These are phyloP conservation scores for Phalacrocorax brasilianus DNA, from an alignment of 2,113 vertebrate species.

Conservation along the genomic window DNA sequence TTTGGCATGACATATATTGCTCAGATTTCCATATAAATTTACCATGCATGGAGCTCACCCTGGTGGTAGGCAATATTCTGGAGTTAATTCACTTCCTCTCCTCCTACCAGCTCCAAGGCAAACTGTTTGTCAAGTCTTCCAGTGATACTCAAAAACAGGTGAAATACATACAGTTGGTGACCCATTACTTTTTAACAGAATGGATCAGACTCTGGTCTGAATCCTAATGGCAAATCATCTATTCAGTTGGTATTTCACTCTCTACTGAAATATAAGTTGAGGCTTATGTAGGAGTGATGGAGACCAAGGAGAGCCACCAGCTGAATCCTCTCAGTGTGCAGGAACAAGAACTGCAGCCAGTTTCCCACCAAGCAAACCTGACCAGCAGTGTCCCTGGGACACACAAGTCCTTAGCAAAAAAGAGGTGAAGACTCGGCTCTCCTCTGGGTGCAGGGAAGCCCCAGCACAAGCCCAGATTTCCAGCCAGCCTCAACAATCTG, in stretches of 20 bases:
- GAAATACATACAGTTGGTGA: background rate
- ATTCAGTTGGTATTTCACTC: background rate
- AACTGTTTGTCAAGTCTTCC: background rate
- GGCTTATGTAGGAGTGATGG: background rate
- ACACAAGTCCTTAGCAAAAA: background rate
- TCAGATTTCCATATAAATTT: background rate
- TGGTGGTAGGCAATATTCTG: background rate
- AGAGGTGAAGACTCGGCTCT: background rate
- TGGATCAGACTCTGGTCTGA: background rate
- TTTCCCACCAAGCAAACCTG: background rate
- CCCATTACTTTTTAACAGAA: background rate
- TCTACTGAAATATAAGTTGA: background rate
- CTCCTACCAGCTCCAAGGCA: background rate
- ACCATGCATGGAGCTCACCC: background rate
- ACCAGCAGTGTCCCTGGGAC: background rate
- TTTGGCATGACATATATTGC: accelerated
- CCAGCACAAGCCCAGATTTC: background rate
- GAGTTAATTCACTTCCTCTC: background rate
- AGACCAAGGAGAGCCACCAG: background rate
- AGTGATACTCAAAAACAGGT: background rate
- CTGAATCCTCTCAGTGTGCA: background rate
- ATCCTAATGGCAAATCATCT: background rate
- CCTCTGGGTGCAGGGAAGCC: background rate
- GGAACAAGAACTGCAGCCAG: background rate
- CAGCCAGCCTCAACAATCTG: background rate